Evolutionary conservation across 2,888 invertebrate species (phyloP).

Genomic region (Caenorhabditis japonica): DNA sequence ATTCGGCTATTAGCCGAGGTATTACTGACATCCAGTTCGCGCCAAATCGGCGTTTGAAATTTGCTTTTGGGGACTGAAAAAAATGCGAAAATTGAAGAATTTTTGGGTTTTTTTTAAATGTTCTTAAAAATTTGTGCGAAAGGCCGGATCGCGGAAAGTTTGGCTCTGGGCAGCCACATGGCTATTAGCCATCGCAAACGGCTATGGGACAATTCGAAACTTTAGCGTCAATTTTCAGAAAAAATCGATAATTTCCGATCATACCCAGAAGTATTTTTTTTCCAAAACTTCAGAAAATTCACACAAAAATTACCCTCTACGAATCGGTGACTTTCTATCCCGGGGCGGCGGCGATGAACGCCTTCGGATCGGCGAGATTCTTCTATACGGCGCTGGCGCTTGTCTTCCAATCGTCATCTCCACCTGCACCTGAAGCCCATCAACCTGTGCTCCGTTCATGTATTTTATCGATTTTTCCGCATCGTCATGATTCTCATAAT

Average conservation of each 20-base stretch:
- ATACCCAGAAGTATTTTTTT: conserved; percentile 8
- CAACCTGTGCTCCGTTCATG: conserved; percentile 89
- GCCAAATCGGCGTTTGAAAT: too few relatives aligned
- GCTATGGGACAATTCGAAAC: too few relatives aligned
- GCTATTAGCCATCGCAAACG: too few relatives aligned
- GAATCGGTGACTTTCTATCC: conserved; percentile 22
- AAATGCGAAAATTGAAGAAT: too few relatives aligned
- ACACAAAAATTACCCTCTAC: too few relatives aligned
- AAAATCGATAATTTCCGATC: conserved; percentile 21
- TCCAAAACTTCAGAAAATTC: conserved; percentile 14
- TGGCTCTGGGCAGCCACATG: background rate
- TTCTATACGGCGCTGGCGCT: background rate
- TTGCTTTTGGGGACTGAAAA: too few relatives aligned
- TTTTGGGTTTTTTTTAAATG: too few relatives aligned
- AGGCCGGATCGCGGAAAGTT: too few relatives aligned
- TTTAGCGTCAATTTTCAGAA: too few relatives aligned
- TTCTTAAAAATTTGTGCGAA: too few relatives aligned
- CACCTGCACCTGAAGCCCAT: conserved; percentile 62
- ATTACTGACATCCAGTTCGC: too few relatives aligned
- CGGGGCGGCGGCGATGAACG: conserved; percentile 17
- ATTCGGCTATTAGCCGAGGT: too few relatives aligned
- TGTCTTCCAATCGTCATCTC: conserved; percentile 56
- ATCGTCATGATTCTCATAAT: conserved; percentile 92
- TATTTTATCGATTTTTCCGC: conserved; percentile 98
- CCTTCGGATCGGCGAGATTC: conserved; percentile 8